A percentile compares a stretch with the other conserved stretches of the same genome.
Evolutionary conservation across 2,888 invertebrate genomes (phyloP).

Genomic region (Lapara coniferarum): DNA sequence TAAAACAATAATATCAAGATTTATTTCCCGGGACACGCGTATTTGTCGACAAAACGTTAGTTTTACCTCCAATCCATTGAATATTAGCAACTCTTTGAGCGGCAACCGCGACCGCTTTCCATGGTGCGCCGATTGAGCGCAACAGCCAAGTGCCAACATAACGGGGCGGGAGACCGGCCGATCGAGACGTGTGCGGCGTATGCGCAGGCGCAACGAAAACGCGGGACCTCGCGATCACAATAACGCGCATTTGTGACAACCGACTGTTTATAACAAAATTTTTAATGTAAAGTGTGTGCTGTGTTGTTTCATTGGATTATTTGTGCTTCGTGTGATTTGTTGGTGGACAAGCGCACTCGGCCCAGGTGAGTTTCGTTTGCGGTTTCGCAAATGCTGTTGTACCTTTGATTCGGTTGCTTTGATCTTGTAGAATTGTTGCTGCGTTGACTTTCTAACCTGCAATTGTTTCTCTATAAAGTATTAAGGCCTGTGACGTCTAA

Average conservation of each 20-base stretch:
- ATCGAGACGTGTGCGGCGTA: conserved; percentile 53
- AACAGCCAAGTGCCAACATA: conserved; percentile 58
- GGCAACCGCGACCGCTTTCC: conserved; percentile 63
- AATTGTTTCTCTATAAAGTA: neutral
- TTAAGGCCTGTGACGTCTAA: neutral
- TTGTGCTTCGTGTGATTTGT: conserved; percentile 16
- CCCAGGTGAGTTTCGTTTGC: conserved; percentile 20
- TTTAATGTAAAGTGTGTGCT: conserved; percentile 16
- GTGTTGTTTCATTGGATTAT: conserved; percentile 26
- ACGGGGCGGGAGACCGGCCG: conserved; percentile 64
- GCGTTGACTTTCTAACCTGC: conserved; percentile 21
- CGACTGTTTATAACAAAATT: conserved; percentile 8
- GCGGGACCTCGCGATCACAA: conserved; percentile 25
- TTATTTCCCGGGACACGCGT: conserved; percentile 18
- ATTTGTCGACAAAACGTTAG: conserved; percentile 24
- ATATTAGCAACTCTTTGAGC: conserved; percentile 52
- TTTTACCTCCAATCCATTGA: conserved; percentile 18
- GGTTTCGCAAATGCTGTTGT: conserved; percentile 21
- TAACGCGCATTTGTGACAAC: conserved; percentile 26
- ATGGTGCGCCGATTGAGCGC: conserved; percentile 45
- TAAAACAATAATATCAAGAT: conserved; percentile 24
- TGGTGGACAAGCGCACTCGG: conserved; percentile 11
- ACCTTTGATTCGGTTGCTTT: conserved; percentile 17
- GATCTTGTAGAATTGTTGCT: conserved; percentile 23
- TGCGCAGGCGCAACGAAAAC: conserved; percentile 23